These are phyloP conservation scores for Standfussiana lucernea DNA, from an alignment of 2,888 invertebrate genomes.

Conservation along the genomic window DNA sequence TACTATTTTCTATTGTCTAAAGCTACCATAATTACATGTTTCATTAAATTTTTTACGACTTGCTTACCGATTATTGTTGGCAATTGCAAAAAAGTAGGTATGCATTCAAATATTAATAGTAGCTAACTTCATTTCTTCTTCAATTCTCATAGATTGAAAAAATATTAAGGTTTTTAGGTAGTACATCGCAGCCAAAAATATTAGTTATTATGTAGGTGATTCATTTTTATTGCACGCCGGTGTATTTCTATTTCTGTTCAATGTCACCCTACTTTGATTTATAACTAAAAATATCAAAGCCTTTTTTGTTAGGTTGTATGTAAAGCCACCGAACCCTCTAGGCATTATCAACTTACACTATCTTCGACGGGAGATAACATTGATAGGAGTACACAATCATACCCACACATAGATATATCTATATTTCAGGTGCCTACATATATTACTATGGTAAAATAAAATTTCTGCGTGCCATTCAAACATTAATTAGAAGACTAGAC, in stretches of 20 bases:
- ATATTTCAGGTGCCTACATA: neutral
- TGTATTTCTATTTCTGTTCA: slow-evolving; percentile 34
- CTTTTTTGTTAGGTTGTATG: slow-evolving; percentile 34
- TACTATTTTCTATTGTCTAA: neutral
- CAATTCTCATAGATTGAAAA: slow-evolving; percentile 1
- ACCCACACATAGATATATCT: neutral
- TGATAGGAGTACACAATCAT: slow-evolving; percentile 57
- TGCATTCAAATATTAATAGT: neutral
- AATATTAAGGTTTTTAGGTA: neutral
- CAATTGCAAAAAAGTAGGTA: neutral
- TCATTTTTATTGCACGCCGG: slow-evolving; percentile 7
- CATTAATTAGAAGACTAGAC: slow-evolving; percentile 8
- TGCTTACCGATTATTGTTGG: neutral
- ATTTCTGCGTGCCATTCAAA: slow-evolving; percentile 7
- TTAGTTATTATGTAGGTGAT: slow-evolving; percentile 6
- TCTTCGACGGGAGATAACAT: slow-evolving; percentile 55
- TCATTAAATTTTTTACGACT: neutral
- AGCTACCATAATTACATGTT: neutral
- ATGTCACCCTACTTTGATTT: slow-evolving; percentile 25
- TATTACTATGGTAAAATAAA: slow-evolving; percentile 1
- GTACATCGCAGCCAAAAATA: neutral
- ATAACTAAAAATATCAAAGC: slow-evolving; percentile 34
- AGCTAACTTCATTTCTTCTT: neutral
- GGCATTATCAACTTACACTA: slow-evolving; percentile 58
- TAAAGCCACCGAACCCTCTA: slow-evolving; percentile 43